Base-by-base conservation (phyloP, 2,888 invertebrate species). In the Tolmerus cingulatus region DNA sequence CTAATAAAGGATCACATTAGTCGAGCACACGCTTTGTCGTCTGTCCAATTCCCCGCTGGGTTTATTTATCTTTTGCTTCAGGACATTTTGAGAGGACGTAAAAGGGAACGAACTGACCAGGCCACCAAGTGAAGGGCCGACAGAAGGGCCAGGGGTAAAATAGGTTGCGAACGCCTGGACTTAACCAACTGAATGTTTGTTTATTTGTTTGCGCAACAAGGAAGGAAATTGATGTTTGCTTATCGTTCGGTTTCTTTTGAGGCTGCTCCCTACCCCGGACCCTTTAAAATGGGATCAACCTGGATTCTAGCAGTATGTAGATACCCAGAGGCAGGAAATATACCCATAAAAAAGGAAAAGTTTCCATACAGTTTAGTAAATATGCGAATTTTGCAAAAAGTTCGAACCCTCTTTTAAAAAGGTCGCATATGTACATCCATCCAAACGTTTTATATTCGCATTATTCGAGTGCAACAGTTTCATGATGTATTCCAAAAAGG, bases 1-100 rank as follows among this genome's bases (percentile, higher is more conserved):
- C 74, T 85, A 85, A 85, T 85, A 85, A 85, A 74, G 85, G 85
- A 74, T 51, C 85, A 74, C 85, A 85, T 85, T 85, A 85, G 37
- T 43, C 43, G 74, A 74, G 27, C 46, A 34, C 46, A 34, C 85
- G 74, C 51, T 85, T 85, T 85, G 85, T 74, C 74, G 85, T 40
- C 40, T 74, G 85, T 74, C 46, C 74, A 74, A 40, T 85, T 85
- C 43, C 74, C 85, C 85, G 74, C 57, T n/a, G 85, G 66, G 85
- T 85, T 85, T 85, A 85, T 85, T 85, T 85, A 85, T 85, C 74
- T 74, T 85, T 85, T 27, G 43, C 74, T 74, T 16, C n/a, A 30
- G 74, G 85, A 19, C 23, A 14, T 74, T 85, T 85, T 85, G 12
- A 40, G 16, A 40, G 51, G 51, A 78, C 37, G 5, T 8, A 40